These are phyloP conservation scores for Seriola rivoliana DNA, from an alignment of 2,113 vertebrate genomes.

Conservation along the genomic window DNA sequence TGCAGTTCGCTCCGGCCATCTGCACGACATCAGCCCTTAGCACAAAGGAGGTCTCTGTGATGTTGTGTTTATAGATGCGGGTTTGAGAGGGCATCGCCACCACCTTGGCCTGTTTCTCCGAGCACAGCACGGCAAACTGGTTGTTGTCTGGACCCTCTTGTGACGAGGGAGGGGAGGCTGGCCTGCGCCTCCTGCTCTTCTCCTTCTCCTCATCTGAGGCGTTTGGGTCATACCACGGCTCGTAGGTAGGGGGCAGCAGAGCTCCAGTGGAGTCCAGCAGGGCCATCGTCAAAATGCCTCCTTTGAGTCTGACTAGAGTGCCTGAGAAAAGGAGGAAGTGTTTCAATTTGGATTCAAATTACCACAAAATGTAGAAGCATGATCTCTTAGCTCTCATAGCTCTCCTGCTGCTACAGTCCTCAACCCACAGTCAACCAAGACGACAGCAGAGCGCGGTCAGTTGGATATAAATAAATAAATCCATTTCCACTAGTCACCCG, in stretches of 20 bases:
- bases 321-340: constrained; percentile 81
- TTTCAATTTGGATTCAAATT: neutral
- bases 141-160: constrained; percentile 91
- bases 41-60: constrained; percentile 97
- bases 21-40: constrained; percentile 95
- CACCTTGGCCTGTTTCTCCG: constrained; percentile 98
- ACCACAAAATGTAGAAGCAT: too few species aligned
- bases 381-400: too few species aligned
- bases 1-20: constrained; percentile 90
- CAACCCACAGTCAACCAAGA: neutral
- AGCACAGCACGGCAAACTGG: constrained; percentile 95
- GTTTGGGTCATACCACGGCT: constrained; percentile 93
- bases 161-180: constrained; percentile 91
- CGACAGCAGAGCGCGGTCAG: neutral
- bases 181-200: constrained; percentile 90
- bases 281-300: constrained; percentile 93
- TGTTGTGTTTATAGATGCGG: constrained; percentile 94
- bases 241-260: constrained; percentile 90
- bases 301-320: constrained; percentile 91
- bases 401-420: neutral
- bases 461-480: neutral
- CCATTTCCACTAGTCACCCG: too few species aligned
- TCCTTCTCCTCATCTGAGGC: constrained; percentile 94
- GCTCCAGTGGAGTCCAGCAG: constrained; percentile 91
- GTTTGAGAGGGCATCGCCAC: constrained; percentile 94